Conservation (phyloP, 37 sponge, comb jelly and placozoan genomes). For the Axinella damicornis region DNA sequence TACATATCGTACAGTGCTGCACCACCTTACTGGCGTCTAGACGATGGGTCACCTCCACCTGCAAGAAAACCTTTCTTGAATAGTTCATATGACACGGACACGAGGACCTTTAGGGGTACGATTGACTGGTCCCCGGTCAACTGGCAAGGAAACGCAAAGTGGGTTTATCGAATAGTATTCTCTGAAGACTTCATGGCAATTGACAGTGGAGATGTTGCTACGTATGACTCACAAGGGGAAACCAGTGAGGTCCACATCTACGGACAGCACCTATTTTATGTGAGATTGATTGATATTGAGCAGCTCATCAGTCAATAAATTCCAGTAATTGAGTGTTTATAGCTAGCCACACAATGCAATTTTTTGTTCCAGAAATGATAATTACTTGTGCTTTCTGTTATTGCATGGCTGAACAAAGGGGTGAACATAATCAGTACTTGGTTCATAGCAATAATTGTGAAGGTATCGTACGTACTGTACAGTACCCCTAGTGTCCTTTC, state of each 20-base stretch:
- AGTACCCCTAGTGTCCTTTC: no score
- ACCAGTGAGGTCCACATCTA: neutral
- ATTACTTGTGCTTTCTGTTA: no score
- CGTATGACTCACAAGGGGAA: neutral
- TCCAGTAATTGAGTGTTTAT: no score
- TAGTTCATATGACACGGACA: neutral
- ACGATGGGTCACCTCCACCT: constrained; percentile 14
- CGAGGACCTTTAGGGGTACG: constrained; percentile 3
- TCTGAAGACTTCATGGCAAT: constrained; percentile 17
- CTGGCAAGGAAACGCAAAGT: neutral
- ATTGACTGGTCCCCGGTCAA: constrained; percentile 11
- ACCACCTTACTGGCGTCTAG: constrained; percentile 20
- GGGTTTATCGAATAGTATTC: constrained; percentile 27
- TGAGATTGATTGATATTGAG: neutral
- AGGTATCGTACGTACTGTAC: no score
- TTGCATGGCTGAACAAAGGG: no score
- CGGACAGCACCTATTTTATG: constrained; percentile 6
- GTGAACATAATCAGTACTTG: no score
- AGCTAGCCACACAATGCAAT: no score
- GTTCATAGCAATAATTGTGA: no score
- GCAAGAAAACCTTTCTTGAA: neutral
- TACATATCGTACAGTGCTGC: constrained; percentile 11
- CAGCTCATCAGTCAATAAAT: no score
- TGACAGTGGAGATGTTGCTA: constrained; percentile 3
- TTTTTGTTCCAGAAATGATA: no score